These are phyloP conservation scores for Morus bassanus DNA, from an alignment of 2,797 vertebrate genomes.

Conservation along the genomic window DNA sequence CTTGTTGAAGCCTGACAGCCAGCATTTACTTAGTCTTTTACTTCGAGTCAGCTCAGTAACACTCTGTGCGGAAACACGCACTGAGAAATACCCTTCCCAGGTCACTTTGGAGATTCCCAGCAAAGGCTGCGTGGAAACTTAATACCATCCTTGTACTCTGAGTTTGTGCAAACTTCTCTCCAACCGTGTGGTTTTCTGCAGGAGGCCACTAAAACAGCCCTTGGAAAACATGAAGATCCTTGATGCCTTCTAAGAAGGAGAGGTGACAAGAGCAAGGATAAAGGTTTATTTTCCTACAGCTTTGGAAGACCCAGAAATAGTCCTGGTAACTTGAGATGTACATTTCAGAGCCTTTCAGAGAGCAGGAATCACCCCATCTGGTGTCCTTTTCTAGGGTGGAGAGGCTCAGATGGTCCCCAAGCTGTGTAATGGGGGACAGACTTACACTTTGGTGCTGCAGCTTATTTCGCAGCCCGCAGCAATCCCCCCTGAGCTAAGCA, in stretches of 20 bases:
- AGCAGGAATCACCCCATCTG: background rate
- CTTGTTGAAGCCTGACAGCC: slow-evolving; percentile 54
- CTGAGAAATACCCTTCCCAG: background rate
- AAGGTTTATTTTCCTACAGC: background rate
- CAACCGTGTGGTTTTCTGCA: background rate
- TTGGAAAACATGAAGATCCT: background rate
- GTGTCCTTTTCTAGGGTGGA: background rate
- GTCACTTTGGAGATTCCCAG: background rate
- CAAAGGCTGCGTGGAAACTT: background rate
- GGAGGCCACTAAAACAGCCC: background rate
- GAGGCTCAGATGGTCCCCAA: background rate
- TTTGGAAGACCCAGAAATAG: slow-evolving; percentile 20
- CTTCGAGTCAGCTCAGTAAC: slow-evolving; percentile 34
- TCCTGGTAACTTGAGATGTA: background rate
- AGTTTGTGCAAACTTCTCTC: background rate
- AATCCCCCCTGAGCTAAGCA: background rate
- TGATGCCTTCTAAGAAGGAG: background rate
- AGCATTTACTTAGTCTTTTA: slow-evolving; percentile 13
- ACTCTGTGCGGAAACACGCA: background rate
- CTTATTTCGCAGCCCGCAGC: background rate
- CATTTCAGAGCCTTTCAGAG: background rate
- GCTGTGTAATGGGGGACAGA: background rate
- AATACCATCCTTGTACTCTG: background rate
- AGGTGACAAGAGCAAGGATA: background rate
- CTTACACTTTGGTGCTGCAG: background rate